These are phyloP conservation scores for Eustalomyia histrio DNA, from an alignment of 2,888 invertebrate species.

Conservation along the genomic window DNA sequence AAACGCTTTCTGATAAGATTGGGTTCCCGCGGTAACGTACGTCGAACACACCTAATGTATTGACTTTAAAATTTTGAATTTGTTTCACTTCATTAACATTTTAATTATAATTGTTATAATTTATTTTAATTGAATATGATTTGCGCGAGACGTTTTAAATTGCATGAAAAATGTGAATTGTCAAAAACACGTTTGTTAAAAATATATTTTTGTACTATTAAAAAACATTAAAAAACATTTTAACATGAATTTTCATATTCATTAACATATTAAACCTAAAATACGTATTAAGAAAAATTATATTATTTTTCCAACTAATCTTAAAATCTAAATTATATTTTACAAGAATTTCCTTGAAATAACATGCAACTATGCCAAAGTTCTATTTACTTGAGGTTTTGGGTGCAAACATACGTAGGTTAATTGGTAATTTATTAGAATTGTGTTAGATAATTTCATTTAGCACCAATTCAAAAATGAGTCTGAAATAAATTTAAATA, in stretches of 20 bases:
- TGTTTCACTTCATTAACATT: neutral
- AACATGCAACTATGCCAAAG: constrained; percentile 48
- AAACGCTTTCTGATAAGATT: too few species aligned
- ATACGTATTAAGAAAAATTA: constrained; percentile 50
- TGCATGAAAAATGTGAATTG: neutral
- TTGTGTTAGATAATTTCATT: too few species aligned
- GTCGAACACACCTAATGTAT: too few species aligned
- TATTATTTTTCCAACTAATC: constrained; percentile 57
- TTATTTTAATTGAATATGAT: neutral
- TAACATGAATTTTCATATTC: constrained; percentile 13
- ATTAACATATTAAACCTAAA: constrained; percentile 49
- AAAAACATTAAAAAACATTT: neutral
- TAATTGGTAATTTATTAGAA: neutral
- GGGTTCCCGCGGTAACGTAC: too few species aligned
- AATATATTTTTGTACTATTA: neutral
- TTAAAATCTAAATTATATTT: constrained; percentile 55
- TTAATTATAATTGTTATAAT: neutral
- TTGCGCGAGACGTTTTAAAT: too few species aligned
- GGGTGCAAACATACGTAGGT: neutral
- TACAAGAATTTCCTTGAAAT: constrained; percentile 47
- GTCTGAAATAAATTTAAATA: too few species aligned
- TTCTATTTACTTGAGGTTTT: neutral
- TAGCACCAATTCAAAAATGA: too few species aligned
- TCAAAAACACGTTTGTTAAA: constrained; percentile 6
- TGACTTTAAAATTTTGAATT: neutral